Evolutionary conservation across 2,113 vertebrate genomes (phyloP).

Genomic region (Cyanistes caeruleus): DNA sequence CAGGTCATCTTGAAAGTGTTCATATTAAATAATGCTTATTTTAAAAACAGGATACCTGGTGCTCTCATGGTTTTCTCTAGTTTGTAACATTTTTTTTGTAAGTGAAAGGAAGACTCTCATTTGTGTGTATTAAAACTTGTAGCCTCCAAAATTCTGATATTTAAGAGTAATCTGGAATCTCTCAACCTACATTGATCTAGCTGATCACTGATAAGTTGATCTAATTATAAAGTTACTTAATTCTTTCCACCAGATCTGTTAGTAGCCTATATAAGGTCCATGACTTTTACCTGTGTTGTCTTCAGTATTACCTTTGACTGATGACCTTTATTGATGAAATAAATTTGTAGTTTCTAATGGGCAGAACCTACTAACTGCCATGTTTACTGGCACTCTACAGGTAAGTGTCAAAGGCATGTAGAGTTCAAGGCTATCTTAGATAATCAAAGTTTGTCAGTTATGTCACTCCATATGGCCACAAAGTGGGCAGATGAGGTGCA

Average conservation of each 20-base stretch:
- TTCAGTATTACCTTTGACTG: neutral
- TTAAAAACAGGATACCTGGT: neutral
- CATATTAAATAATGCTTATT: neutral
- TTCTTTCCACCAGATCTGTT: neutral
- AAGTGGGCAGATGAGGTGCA: neutral
- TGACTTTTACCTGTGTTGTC: neutral
- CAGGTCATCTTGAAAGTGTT: neutral
- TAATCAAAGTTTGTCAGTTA: neutral
- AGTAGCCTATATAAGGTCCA: neutral
- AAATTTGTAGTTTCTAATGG: neutral
- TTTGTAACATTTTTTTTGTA: neutral
- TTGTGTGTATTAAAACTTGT: neutral
- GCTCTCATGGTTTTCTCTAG: accelerated
- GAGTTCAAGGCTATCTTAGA: neutral
- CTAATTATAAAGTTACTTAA: neutral
- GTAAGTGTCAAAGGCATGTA: neutral
- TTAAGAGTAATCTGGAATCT: neutral
- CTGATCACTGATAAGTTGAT: neutral
- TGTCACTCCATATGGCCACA: neutral
- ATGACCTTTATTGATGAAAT: neutral
- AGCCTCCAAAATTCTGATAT: neutral
- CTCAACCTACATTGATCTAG: neutral
- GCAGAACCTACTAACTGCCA: neutral
- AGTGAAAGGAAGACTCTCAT: neutral
- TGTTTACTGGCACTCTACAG: neutral